Evolutionary conservation across 2,888 invertebrate species (phyloP).

Genomic region (Drosophila buzzatii): DNA sequence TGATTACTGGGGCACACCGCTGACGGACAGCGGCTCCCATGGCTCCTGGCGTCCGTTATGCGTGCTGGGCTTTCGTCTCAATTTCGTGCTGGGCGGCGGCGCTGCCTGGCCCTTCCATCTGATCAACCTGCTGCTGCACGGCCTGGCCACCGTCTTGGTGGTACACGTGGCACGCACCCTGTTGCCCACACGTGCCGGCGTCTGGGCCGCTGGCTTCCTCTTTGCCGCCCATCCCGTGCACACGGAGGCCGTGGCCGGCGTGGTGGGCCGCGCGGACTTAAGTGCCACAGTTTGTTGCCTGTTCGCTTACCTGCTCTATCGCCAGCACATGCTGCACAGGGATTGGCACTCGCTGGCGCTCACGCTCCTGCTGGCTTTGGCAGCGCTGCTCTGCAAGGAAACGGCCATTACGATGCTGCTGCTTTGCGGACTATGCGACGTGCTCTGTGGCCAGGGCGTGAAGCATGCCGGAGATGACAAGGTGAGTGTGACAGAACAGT

Average conservation of each 20-base stretch:
- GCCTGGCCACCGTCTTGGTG: slow-evolving; percentile 93
- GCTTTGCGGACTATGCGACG: slow-evolving; percentile 95
- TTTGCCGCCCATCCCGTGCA: slow-evolving; percentile 98
- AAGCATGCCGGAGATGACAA: slow-evolving; percentile 83
- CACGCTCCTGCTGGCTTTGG: slow-evolving; percentile 89
- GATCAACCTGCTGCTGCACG: slow-evolving; percentile 93
- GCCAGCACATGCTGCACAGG: slow-evolving; percentile 87
- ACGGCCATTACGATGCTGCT: slow-evolving; percentile 96
- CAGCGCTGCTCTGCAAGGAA: slow-evolving; percentile 97
- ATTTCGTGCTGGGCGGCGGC: slow-evolving; percentile 89
- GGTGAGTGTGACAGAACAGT: slow-evolving; percentile 82
- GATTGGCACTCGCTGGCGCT: slow-evolving; percentile 85
- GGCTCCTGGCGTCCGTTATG: slow-evolving; percentile 98
- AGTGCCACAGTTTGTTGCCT: slow-evolving; percentile 96
- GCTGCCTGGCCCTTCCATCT: slow-evolving; percentile 92
- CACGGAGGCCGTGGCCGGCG: slow-evolving; percentile 97
- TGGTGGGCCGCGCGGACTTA: slow-evolving; percentile 97
- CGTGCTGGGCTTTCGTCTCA: slow-evolving; percentile 94
- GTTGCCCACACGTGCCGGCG: slow-evolving; percentile 88
- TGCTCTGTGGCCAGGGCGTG: slow-evolving; percentile 87
- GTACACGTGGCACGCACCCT: slow-evolving; percentile 91
- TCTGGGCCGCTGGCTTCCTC: slow-evolving; percentile 92
- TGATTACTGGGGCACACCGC: slow-evolving; percentile 99
- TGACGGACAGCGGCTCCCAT: slow-evolving; percentile 96
- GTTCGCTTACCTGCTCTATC: slow-evolving; percentile 89